phyloP scores from a whole-genome alignment of 2,113 vertebrate genomes.

The Pachypanchax playfairii region DNA sequence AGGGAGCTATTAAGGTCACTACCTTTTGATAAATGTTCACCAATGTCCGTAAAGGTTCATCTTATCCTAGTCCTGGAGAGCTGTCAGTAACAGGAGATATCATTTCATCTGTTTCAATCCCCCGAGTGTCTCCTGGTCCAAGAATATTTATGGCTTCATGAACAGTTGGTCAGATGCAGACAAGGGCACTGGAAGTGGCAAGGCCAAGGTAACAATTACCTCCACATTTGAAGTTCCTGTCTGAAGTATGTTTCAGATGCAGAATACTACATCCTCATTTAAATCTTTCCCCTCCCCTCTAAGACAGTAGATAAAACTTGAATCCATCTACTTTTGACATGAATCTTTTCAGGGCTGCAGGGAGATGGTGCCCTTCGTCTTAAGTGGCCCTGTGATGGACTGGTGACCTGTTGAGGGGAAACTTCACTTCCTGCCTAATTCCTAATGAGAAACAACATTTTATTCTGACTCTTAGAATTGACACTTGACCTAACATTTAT shows the following conservation, averaged over 20 bases:
- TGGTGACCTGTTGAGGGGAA: too few relatives aligned
- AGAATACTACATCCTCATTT: not conserved
- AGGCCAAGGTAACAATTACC: not conserved
- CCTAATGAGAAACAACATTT: too few relatives aligned
- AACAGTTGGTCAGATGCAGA: conserved; percentile 12
- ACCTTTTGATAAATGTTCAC: conserved; percentile 45
- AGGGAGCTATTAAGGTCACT: conserved; percentile 43
- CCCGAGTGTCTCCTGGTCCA: conserved; percentile 17
- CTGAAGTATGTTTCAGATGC: not conserved
- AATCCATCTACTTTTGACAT: too few relatives aligned
- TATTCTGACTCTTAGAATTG: too few relatives aligned
- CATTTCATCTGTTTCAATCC: conserved; percentile 33
- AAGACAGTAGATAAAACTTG: too few relatives aligned
- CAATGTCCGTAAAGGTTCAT: conserved; percentile 51
- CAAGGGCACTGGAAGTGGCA: conserved; percentile 3
- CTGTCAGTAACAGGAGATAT: conserved; percentile 38
- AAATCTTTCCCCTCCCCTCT: too few relatives aligned
- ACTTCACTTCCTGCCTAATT: too few relatives aligned
- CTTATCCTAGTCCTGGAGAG: conserved; percentile 28
- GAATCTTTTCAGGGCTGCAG: too few relatives aligned
- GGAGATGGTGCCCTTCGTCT: too few relatives aligned
- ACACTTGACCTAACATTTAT: too few relatives aligned
- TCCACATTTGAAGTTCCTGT: too few relatives aligned
- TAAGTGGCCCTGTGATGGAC: too few relatives aligned
- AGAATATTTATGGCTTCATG: conserved; percentile 46